Evolutionary conservation across 2,113 vertebrate genomes (phyloP).

Genomic region (Eulacestoma nigropectus): DNA sequence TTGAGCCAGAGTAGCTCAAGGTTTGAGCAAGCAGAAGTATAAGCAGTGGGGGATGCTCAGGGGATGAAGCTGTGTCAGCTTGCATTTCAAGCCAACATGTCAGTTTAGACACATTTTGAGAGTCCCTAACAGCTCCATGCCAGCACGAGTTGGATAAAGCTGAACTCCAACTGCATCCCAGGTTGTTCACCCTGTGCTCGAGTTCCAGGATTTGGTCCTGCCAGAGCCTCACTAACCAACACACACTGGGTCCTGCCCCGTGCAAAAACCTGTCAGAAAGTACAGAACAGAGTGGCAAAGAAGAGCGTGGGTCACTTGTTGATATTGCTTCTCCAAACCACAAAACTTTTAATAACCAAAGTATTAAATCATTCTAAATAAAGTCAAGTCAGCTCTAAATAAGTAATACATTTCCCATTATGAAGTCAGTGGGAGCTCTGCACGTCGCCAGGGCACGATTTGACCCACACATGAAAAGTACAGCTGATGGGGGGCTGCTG

Average conservation of each 20-base stretch:
- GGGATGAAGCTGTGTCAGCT: not conserved
- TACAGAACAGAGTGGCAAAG: not conserved
- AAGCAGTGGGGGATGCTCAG: not conserved
- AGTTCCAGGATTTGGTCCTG: not conserved
- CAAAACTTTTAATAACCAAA: not conserved
- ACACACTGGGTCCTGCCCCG: not conserved
- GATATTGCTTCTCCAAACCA: not conserved
- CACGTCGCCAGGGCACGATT: not conserved
- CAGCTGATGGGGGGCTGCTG: not conserved
- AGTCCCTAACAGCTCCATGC: not conserved
- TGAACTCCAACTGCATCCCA: not conserved
- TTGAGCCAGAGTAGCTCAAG: not conserved
- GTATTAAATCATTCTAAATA: conserved; percentile 7
- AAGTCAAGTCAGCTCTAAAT: conserved; percentile 9
- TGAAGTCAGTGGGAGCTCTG: not conserved
- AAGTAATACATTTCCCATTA: conserved; percentile 1
- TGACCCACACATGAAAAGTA: not conserved
- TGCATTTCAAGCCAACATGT: not conserved
- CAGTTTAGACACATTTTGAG: not conserved
- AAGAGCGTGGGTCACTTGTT: not conserved
- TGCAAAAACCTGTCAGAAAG: not conserved
- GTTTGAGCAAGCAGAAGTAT: not conserved
- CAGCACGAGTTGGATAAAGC: not conserved
- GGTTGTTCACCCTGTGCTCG: not conserved
- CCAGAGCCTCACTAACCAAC: not conserved